These are phyloP conservation scores for Bradynema listronoti DNA, from an alignment of 1,140 invertebrate genomes.

Conservation along the genomic window DNA sequence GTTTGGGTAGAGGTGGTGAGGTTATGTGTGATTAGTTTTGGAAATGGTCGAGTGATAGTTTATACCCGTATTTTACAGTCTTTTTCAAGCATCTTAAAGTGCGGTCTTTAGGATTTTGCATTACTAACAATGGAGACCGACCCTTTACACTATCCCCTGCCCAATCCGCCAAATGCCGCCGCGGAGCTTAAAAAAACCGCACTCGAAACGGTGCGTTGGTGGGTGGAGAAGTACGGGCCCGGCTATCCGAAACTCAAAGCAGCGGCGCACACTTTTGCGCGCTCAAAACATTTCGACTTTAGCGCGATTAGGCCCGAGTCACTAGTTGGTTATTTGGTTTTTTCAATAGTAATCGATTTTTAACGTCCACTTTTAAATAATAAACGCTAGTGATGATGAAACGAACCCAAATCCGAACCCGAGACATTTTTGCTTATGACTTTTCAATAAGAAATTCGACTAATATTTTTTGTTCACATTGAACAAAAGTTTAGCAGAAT, in stretches of 20 bases:
- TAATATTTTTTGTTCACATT: too few relatives aligned
- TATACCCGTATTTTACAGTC: not conserved
- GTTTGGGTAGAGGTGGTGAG: too few relatives aligned
- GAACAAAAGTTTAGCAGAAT: constrained; percentile 11
- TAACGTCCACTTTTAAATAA: too few relatives aligned
- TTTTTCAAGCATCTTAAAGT: not conserved
- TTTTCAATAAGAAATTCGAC: too few relatives aligned
- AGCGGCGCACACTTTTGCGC: constrained; percentile 36
- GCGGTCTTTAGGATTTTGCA: constrained; percentile 40
- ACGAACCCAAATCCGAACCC: too few relatives aligned
- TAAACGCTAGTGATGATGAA: too few relatives aligned
- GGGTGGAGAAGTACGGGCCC: constrained; percentile 38
- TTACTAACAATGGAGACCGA: constrained; percentile 45
- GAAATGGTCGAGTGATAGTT: too few relatives aligned
- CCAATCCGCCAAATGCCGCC: constrained; percentile 31
- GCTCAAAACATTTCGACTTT: constrained; percentile 41
- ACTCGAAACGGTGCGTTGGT: constrained; percentile 39
- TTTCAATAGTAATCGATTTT: not conserved
- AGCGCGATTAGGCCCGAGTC: constrained; percentile 26
- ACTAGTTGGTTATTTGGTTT: constrained; percentile 16
- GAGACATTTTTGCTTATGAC: too few relatives aligned
- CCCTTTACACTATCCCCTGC: constrained; percentile 40
- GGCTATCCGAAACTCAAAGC: constrained; percentile 37
- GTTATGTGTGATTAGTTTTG: too few relatives aligned
- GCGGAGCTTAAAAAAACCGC: constrained; percentile 32